Evolutionary conservation across 2,113 vertebrate species (phyloP).

Genomic region (Pelvicachromis taeniatus): DNA sequence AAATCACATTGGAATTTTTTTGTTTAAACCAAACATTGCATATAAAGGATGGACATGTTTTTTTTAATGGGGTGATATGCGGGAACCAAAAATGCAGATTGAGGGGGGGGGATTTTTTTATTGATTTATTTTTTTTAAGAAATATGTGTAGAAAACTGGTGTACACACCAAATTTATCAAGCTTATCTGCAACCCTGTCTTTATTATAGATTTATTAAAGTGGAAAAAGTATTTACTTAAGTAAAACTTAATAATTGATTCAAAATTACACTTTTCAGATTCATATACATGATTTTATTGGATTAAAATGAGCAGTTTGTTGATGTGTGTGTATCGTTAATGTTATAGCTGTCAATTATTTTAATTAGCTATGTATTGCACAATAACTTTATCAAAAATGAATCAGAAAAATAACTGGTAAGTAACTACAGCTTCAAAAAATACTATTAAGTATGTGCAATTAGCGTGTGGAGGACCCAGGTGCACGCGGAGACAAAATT

Average conservation of each 20-base stretch:
- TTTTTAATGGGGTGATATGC: background rate
- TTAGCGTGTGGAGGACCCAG: background rate
- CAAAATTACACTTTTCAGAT: background rate
- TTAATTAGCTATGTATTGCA: background rate
- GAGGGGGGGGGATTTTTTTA: accelerated
- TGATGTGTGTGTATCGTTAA: background rate
- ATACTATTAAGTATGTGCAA: background rate
- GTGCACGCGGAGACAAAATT: too few relatives aligned
- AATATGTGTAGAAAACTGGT: background rate
- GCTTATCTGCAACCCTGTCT: background rate
- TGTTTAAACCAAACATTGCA: accelerated
- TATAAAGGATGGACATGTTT: background rate
- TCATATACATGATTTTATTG: background rate
- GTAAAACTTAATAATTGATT: background rate
- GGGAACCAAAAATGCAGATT: background rate
- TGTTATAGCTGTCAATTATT: accelerated
- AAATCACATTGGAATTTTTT: background rate
- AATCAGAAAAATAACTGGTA: background rate
- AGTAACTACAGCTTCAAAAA: background rate
- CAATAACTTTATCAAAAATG: background rate
- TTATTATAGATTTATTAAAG: background rate
- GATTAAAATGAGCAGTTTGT: background rate
- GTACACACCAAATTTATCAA: accelerated
- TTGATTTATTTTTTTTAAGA: too few relatives aligned
- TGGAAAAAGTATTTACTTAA: background rate